Evolutionary conservation across 2,113 vertebrate species (phyloP).

Genomic region (Ciconia maguari): DNA sequence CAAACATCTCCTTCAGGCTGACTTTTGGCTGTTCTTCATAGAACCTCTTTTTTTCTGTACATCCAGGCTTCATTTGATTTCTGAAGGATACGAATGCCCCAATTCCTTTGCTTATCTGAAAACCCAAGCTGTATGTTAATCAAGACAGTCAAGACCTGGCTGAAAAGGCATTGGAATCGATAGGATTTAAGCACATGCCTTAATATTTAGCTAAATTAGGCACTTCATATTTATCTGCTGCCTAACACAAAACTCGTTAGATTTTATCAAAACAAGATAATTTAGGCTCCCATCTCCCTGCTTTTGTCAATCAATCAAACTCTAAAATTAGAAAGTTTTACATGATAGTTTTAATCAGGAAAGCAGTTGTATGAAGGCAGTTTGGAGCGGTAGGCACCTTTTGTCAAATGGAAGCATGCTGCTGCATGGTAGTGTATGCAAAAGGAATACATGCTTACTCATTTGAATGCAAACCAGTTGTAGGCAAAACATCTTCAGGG

Average conservation of each 20-base stretch:
- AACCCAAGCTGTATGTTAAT: background rate
- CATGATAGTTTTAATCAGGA: background rate
- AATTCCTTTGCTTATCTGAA: background rate
- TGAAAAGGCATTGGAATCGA: background rate
- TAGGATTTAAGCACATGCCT: background rate
- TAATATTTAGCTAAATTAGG: background rate
- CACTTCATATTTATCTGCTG: background rate
- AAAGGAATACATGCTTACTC: background rate
- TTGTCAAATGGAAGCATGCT: background rate
- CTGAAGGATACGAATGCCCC: background rate
- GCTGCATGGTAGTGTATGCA: background rate
- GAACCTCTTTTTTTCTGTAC: background rate
- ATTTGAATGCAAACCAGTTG: constrained; percentile 17
- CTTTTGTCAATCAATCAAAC: background rate
- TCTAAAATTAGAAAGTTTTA: background rate
- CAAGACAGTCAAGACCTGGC: background rate
- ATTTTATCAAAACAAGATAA: background rate
- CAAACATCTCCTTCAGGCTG: background rate
- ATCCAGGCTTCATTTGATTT: background rate
- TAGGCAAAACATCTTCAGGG: constrained; percentile 42
- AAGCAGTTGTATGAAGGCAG: background rate
- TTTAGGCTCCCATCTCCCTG: background rate
- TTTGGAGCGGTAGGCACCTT: background rate
- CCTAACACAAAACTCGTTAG: rapidly evolving
- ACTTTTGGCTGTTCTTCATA: constrained; percentile 11